These are phyloP conservation scores for Silurus glanis DNA, from an alignment of 2,113 vertebrate species.

Conservation along the genomic window DNA sequence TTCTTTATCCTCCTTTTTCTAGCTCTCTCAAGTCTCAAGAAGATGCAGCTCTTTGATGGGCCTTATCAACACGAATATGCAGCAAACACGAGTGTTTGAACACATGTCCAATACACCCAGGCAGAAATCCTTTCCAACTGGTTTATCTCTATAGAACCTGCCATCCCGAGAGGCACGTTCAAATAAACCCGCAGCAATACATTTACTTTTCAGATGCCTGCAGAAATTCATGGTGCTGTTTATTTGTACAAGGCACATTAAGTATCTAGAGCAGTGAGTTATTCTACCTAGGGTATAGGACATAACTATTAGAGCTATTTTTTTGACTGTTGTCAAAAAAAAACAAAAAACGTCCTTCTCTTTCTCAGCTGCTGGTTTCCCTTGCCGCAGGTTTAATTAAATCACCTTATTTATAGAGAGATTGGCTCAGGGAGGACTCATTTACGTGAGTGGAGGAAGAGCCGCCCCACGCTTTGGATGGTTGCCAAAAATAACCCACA, in stretches of 20 bases:
- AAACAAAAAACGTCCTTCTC: not conserved
- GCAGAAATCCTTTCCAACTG: constrained; percentile 9
- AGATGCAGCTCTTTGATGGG: constrained; percentile 51
- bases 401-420: constrained; percentile 46
- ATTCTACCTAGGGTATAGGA: constrained; percentile 13
- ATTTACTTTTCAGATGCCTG: constrained; percentile 34
- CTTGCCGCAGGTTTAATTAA: constrained; percentile 38
- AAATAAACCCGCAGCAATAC: constrained; percentile 23
- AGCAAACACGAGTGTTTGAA: constrained; percentile 29
- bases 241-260: constrained; percentile 19
- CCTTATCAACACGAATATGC: constrained; percentile 49
- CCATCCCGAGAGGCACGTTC: not conserved
- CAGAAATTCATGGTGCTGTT: constrained; percentile 43
- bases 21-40: constrained; percentile 47
- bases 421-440: constrained; percentile 36
- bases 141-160: constrained; percentile 17
- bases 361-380: not conserved
- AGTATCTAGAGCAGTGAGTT: constrained; percentile 44
- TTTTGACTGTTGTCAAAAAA: not conserved
- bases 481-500: constrained; percentile 46
- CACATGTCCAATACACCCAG: constrained; percentile 19
- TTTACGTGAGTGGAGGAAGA: constrained; percentile 33
- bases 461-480: constrained; percentile 14
- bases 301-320: constrained; percentile 15
- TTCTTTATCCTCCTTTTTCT: not conserved